Base-by-base conservation (phyloP, 2,113 vertebrate genomes). In the Apus apus region DNA sequence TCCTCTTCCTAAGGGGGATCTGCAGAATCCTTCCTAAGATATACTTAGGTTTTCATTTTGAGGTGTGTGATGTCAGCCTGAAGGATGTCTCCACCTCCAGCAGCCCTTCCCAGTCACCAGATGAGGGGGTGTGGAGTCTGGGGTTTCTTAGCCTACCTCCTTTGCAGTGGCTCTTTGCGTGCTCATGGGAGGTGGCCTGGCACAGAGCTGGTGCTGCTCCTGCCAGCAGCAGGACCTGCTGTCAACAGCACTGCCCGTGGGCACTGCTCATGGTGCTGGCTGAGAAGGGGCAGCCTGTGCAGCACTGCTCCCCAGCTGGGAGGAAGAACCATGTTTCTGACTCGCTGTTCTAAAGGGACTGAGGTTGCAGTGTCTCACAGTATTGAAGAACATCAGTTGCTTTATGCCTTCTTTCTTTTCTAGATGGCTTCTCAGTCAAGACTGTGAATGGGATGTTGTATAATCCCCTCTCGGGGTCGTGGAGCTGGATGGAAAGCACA, bases 371-470 rank as follows among this genome's bases (percentile, higher is more conserved):
- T 25, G 85, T 22, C 32, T 51, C 36, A 56, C 0, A 15, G 0
- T 62, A 32, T 65, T 46, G 38, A 57, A 66, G 53, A 56, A n/a
- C 29, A 23, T 58, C 15, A 0, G 5, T 88, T 73, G n/a, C 27
- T 84, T 76, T 43, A 29, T 65, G 48, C 10, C 45, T 61, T 81
- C 38, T 87, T 86, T 83, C 46, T 95, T 91, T 94, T 75, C 83
- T 96, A 99, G 99, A 98, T 96, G 99, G 99, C 75, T 98, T 99
- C 86, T 98, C 89, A 6, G 99, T 99, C 77, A 98, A 98, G 95
- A 97, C 97, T 4, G 97, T 99, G 93, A 97, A 92, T 20, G 99
- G 99, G 72, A 99, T 99, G 99, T 32, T 99, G 82, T 99, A 99
- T 83, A 99, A 99, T 87, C 99, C 99, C 1, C 56, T 99, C 23